phyloP scores from a whole-genome alignment of 2,888 invertebrate genomes.

The Timema podura region DNA sequence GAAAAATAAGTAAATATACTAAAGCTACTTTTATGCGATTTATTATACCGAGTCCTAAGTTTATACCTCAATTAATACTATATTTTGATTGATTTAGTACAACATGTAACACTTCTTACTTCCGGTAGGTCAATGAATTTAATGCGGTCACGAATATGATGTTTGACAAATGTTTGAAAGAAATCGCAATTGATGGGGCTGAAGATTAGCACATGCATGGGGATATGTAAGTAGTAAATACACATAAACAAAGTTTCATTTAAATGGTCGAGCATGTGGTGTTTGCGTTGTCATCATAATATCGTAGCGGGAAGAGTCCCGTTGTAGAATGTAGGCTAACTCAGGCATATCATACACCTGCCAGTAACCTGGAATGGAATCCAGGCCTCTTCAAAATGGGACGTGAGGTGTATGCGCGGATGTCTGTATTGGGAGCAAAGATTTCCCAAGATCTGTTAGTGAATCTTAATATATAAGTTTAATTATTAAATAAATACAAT shows the following conservation, averaged over 20 bases:
- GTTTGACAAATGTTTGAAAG: constrained; percentile 18
- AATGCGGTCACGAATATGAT: constrained; percentile 25
- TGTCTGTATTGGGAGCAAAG: no score
- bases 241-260: no score
- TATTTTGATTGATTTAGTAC: background rate
- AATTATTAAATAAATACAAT: no score
- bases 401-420: no score
- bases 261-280: no score
- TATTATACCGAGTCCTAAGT: no score
- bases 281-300: no score
- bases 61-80: no score
- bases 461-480: no score
- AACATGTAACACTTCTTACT: constrained; percentile 32
- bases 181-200: constrained; percentile 24
- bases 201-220: constrained; percentile 12
- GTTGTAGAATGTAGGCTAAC: constrained; percentile 15
- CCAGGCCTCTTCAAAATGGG: constrained; percentile 6
- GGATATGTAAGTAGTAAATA: constrained; percentile 23
- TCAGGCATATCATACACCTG: constrained; percentile 23
- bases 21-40: no score
- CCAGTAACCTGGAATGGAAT: constrained; percentile 25
- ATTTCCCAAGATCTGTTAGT: no score
- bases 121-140: constrained; percentile 33
- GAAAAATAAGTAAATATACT: no score
- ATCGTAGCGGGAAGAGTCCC: constrained; percentile 18